Evolutionary conservation across 2,113 vertebrate species (phyloP), one percentile per base, ranked within the genome.

Genomic region (Leptocoma aspasia): DNA sequence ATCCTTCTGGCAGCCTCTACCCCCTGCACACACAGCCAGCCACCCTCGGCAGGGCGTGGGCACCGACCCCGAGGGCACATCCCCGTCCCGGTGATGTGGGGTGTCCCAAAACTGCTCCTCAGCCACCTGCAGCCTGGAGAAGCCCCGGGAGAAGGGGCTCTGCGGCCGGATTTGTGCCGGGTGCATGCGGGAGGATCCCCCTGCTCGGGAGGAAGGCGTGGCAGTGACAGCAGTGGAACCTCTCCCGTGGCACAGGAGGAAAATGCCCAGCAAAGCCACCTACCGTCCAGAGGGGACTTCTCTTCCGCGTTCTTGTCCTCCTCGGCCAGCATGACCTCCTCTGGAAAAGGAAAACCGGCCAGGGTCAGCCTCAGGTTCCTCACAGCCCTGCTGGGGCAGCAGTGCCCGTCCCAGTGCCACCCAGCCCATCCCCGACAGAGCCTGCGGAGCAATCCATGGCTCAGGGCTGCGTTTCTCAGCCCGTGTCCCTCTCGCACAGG

Each of bases 271-370:
- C 73, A 81, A 93, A 90, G 57, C 0, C 75, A 99, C 81, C 97
- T 98, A 97, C 99, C 98, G 88, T 99, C 99, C 97, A 99, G 92
- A 41, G 99, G 99, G 73, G 98, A 99, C 79, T 99, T 99, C 94
- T 99, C 99, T 86, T 99, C 99, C 0, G 99, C 99, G 0, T 99
- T 98, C 97, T 98, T 99, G 97, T 99, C 99, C 90, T 99, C 99
- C 86, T 99, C 99, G 4, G 99, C 99, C 97, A 99, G 97, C 99
- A 99, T 99, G 65, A 99, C 99, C 95, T 99, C 99, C 98, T 99
- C 99, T 99, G 98, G 23, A 97, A 95, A 85, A 60, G 52, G 81
- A 87, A 96, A 75, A 89, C 15, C 24, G 53, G 30, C 45, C 57
- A 61, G 17, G 69, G 44, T 73, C 15, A 82, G 9, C 20, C 30